Evolutionary conservation across 2,797 vertebrate genomes (phyloP), one percentile per base, ranked within the genome.

Genomic region (Cossypha heuglini): DNA sequence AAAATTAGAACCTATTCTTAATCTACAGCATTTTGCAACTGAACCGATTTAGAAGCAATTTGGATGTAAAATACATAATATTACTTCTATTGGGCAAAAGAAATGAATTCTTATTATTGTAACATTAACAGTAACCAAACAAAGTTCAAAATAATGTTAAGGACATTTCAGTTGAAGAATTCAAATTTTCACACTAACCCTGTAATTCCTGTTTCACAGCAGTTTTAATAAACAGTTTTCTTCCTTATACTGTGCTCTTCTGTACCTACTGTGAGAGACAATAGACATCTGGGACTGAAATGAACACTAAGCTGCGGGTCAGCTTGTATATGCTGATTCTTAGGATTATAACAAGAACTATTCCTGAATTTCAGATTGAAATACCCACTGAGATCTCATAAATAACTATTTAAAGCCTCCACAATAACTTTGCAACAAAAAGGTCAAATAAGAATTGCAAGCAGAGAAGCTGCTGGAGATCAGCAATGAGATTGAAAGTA

Each of bases 181-280:
- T 81, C 14, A 6, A 89, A 96, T 76, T 95, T 97, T 95, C 93
- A 93, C 5, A 4, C 94, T 77, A 94, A 87, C 52, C 61, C 59
- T 43, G 55, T 96, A 91, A 78, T 95, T 91, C 91, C 75, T 90
- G 66, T 84, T 94, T 94, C 86, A 85, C 86, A 94, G 94, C 88
- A 91, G 95, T 97, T 97, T 98, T 97, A 97, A 97, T 95, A 90
- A 97, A 95, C 51, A 90, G 89, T 95, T 97, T 97, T 97, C 81
- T 96, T 90, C 79, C 91, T 85, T 94, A 49, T 88, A 57, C 76
- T 90, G 55, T 93, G 95, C 81, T 96, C 69, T 95, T 73, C 78
- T 96, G 26, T 77, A 71, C 96, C 92, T 85, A 82, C 93, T 97
- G 90, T 95, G 94, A 97, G 88, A 97, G 96, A 97, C 77, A 96